Evolutionary conservation across 2,888 invertebrate species (phyloP), one percentile per base, ranked within the genome.

Genomic region (Acronicta leporina): DNA sequence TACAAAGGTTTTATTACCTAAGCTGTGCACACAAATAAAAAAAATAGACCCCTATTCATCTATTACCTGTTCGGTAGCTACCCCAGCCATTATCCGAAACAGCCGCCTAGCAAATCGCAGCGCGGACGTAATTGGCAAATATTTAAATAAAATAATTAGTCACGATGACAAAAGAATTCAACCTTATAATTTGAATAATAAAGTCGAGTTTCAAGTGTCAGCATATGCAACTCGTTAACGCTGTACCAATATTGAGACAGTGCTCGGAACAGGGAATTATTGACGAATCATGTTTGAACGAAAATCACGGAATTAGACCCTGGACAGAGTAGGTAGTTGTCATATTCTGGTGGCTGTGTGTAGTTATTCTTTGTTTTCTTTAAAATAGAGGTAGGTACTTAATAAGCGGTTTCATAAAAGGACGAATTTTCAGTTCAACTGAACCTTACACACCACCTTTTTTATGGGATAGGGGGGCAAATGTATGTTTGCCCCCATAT

Each of bases 281-380:
- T 91, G 91, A 87, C 89, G 83, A 78, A 77, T 82, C 73, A 77
- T 86, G 85, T 89, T 91, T 87, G 86, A 81, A 84, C 86, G 82
- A 85, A 85, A 86, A 86, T 87, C 79, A 75, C 80, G 71, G 79
- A 81, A 82, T 73, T 65, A 61, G 49, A 33, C 69, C 20, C 44
- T 38, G 52, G 16, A 27, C 51, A 30, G 54, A 38, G 42, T 61
- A 67, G 67, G 42, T 61, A 67, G 67, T 76, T 76, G 67, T 63
- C 59, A 76, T 65, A 59, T 59, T 61, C 68, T 42, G 35, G 53
- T 9, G 33, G 46, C 35, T 40, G 25, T 56, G 49, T 60, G 44
- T 43, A 62, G 13, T 44, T 25, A 9, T 41, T 20, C 51, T 56
- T 52, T 63, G 40, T 52, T 53, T 63, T 33, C n/a, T 0, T 35